Percentiles rank a stretch among this genome's conserved stretches.
Conservation (phyloP, 2,888 invertebrate genomes). For the Eristalinus aeneus region DNA sequence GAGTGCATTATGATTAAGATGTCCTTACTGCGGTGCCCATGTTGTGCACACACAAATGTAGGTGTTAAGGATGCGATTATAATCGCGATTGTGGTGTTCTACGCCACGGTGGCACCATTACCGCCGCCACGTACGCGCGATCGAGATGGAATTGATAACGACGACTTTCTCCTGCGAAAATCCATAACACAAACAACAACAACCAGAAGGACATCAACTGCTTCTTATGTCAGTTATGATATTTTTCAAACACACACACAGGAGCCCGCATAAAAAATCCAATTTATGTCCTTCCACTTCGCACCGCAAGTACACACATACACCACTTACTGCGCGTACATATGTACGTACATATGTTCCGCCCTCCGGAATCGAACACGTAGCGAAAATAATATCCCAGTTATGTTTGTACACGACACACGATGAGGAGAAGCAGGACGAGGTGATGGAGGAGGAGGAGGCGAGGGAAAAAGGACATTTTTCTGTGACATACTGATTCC, state of each 20-base stretch:
- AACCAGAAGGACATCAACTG: neutral
- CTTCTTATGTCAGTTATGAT: conserved; percentile 37
- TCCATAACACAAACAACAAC: neutral
- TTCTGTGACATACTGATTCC: conserved; percentile 66
- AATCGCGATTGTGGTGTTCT: conserved; percentile 48
- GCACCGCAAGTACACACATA: neutral
- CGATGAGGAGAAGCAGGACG: neutral
- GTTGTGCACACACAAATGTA: conserved; percentile 28
- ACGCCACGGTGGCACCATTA: conserved; percentile 31
- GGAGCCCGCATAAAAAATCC: conserved; percentile 41
- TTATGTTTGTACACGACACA: conserved; percentile 37
- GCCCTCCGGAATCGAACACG: conserved; percentile 53
- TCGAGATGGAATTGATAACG: conserved; percentile 61
- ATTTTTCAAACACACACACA: conserved; percentile 48
- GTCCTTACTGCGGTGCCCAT: conserved; percentile 24
- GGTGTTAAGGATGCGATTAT: conserved; percentile 64
- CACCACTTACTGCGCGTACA: neutral
- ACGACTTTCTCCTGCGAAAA: conserved; percentile 54
- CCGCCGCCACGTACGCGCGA: conserved; percentile 20
- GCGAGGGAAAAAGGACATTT: conserved; percentile 53
- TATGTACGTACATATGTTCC: conserved; percentile 36
- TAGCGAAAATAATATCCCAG: conserved; percentile 60
- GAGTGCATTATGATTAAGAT: conserved; percentile 69
- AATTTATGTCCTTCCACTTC: conserved; percentile 62
- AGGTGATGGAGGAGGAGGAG: no score